Evolutionary conservation across 2,113 vertebrate genomes (phyloP), one percentile per base, ranked within the genome.

Genomic region (Semnornis frantzii): DNA sequence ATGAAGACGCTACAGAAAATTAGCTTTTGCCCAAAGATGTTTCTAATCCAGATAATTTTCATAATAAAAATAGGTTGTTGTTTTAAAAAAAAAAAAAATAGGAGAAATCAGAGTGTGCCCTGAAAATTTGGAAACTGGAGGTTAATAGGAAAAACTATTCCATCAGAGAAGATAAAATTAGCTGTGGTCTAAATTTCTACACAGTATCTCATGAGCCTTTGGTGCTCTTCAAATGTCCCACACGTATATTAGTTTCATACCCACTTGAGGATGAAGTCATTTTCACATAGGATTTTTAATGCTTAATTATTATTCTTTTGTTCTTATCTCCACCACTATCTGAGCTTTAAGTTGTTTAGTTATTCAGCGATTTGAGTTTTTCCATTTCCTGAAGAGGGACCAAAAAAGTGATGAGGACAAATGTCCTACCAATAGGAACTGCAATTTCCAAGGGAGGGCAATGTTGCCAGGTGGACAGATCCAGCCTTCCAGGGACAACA

Each of bases 211-310:
- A 72, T 69, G 94, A 95, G 91, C 66, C 55, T 97, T 96, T 96
- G 95, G 90, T 93, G 92, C 84, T 95, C 93, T 90, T 94, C 94
- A 92, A 90, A 94, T 75, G 85, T 95, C 96, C 96, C 94, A 91
- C 87, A 95, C 27, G 94, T 95, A 91, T 95, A 94, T 97, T 97
- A 95, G 87, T 63, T 96, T 96, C 86, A 85, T 95, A 93, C 50
- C 46, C 94, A 90, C 93, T 84, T 80, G 94, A 97, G 95, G 84
- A 90, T 88, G 83, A 94, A 94, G 76, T 91, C n/a, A 94, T 97
- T 96, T 86, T 95, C 96, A 96, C 94, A 96, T 81, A 96, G 96
- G 95, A 97, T 92, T 96, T 96, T 94, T 89, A 91, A 95, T 58
- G 91, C 92, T 94, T 95, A 97, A 97, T 96, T 97, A 97, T 96